phyloP scores from a whole-genome alignment of 2,888 invertebrate genomes.

The Acanthacorydalis orientalis region DNA sequence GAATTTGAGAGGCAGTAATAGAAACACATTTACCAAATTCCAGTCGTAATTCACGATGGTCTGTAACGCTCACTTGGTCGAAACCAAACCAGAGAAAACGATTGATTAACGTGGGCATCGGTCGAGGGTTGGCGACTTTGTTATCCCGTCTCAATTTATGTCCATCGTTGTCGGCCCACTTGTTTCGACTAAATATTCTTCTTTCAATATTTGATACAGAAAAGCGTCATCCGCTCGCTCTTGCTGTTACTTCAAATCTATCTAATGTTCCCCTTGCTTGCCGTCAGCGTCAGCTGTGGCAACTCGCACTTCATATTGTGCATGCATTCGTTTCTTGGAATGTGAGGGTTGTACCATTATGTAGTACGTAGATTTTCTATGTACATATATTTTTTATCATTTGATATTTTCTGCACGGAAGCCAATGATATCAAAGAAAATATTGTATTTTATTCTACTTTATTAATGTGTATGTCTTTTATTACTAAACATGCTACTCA shows the following conservation, averaged over 20 bases:
- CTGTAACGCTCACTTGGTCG: background rate
- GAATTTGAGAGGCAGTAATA: constrained; percentile 3
- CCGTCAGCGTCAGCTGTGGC: constrained; percentile 26
- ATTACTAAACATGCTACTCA: too few species aligned
- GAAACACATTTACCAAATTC: constrained; percentile 3
- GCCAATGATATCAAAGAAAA: too few species aligned
- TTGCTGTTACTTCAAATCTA: background rate
- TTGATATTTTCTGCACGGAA: too few species aligned
- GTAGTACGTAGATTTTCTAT: too few species aligned
- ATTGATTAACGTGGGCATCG: too few species aligned
- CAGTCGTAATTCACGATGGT: background rate
- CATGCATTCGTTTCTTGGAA: too few species aligned
- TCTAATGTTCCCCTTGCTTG: constrained; percentile 6
- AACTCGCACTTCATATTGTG: constrained; percentile 26
- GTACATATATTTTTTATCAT: too few species aligned
- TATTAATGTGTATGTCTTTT: too few species aligned
- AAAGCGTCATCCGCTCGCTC: constrained; percentile 12
- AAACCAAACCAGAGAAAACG: background rate
- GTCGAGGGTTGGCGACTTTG: too few species aligned
- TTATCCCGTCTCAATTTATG: constrained; percentile 13
- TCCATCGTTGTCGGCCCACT: constrained; percentile 14
- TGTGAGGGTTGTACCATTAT: too few species aligned
- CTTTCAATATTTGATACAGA: constrained; percentile 26
- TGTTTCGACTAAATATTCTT: constrained; percentile 19
- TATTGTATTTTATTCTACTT: too few species aligned